phyloP scores from a whole-genome alignment of 1,140 invertebrate species.

The Cydia pomonella region DNA sequence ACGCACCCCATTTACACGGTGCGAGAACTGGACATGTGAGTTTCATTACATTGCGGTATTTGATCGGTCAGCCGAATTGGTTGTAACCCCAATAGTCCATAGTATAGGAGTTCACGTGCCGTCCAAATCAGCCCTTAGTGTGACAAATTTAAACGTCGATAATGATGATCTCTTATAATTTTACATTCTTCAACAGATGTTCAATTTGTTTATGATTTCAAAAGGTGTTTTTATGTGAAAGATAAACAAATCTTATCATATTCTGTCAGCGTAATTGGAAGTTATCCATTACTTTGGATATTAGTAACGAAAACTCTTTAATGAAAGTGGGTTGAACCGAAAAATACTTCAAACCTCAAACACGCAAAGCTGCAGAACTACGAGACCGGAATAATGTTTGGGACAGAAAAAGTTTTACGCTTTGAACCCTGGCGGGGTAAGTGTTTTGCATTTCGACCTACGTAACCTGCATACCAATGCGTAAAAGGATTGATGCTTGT shows the following conservation, averaged over 20 bases:
- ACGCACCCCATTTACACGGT: too few relatives aligned
- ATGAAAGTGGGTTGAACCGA: conserved; percentile 66
- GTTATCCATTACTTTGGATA: conserved; percentile 63
- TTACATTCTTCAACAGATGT: not conserved
- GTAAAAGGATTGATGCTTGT: conserved; percentile 75
- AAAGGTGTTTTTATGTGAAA: not conserved
- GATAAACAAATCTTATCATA: not conserved
- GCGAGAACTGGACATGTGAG: too few relatives aligned
- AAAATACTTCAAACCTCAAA: conserved; percentile 72
- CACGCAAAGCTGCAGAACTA: conserved; percentile 70
- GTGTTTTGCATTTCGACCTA: conserved; percentile 72
- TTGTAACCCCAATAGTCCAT: too few relatives aligned
- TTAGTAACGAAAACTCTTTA: conserved; percentile 66
- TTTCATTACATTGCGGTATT: too few relatives aligned
- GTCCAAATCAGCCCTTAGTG: too few relatives aligned
- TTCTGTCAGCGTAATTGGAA: conserved; percentile 50
- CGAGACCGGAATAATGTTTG: conserved; percentile 75
- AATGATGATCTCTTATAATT: not conserved
- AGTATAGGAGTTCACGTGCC: too few relatives aligned
- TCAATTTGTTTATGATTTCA: too few relatives aligned
- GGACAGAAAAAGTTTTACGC: conserved; percentile 74
- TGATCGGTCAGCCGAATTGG: too few relatives aligned
- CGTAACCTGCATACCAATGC: conserved; percentile 71
- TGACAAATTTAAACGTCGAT: not conserved
- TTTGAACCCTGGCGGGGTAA: conserved; percentile 73